phyloP scores from a whole-genome alignment of 1,140 invertebrate species.

The Saccostrea glomerata region DNA sequence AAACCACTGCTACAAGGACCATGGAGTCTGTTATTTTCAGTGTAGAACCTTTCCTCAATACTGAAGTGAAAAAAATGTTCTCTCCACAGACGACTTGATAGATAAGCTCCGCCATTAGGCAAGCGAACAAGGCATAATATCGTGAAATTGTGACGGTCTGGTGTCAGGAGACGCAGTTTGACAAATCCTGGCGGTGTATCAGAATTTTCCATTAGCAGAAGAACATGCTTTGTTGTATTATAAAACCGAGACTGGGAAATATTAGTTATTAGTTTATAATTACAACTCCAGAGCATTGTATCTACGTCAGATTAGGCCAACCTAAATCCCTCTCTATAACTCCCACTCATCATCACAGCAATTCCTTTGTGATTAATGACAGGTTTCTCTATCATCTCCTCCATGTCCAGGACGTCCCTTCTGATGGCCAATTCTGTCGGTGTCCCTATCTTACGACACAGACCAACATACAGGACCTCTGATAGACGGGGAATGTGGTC shows the following conservation, averaged over 20 bases:
- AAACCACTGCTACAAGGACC: neutral
- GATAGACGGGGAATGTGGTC: no score
- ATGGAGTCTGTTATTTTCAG: neutral
- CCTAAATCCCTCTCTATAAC: neutral
- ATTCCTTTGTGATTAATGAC: neutral
- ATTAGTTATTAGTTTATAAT: neutral
- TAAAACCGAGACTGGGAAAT: neutral
- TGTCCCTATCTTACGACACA: neutral
- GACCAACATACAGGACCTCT: neutral
- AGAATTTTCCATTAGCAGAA: neutral
- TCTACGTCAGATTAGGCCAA: neutral
- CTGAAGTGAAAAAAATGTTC: neutral
- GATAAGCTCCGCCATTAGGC: neutral
- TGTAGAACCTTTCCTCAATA: rapidly evolving
- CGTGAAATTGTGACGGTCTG: neutral
- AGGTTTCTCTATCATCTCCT: neutral
- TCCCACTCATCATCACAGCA: neutral
- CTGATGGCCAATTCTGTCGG: neutral
- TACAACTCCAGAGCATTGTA: neutral
- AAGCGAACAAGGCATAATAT: neutral
- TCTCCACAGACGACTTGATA: neutral
- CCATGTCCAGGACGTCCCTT: neutral
- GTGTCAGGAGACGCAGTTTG: neutral
- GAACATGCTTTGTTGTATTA: neutral
- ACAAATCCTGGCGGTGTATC: conserved; percentile 6